These are phyloP conservation scores for Acipenser oxyrinchus DNA, from an alignment of 2,797 vertebrate genomes.

Conservation along the genomic window DNA sequence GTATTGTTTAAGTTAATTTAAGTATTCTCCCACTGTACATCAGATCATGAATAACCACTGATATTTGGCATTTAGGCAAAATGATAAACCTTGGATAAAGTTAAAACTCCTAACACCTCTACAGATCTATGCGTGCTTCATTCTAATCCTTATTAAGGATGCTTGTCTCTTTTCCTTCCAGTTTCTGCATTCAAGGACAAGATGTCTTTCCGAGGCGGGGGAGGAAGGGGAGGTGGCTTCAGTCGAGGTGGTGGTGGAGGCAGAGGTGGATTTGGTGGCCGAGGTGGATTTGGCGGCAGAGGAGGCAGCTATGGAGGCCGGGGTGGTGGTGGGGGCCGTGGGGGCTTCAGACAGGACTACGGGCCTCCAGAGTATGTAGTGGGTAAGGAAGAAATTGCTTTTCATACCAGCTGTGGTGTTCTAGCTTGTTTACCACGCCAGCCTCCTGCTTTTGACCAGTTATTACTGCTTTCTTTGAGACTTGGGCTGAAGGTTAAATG, in stretches of 20 bases:
- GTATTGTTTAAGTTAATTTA: too few species aligned
- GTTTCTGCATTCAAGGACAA: too few species aligned
- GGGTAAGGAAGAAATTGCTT: slow-evolving; percentile 53
- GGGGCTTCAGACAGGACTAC: slow-evolving; percentile 79
- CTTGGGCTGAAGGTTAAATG: too few species aligned
- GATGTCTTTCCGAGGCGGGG: slow-evolving; percentile 76
- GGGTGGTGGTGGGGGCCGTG: slow-evolving; percentile 69
- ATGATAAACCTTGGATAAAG: too few species aligned
- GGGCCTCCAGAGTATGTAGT: slow-evolving; percentile 91
- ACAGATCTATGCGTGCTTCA: too few species aligned
- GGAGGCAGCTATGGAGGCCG: slow-evolving; percentile 41
- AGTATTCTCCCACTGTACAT: too few species aligned
- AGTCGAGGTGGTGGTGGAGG: slow-evolving; percentile 38
- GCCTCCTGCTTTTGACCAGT: neutral
- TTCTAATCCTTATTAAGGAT: too few species aligned
- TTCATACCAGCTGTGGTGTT: neutral
- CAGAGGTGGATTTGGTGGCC: slow-evolving; percentile 28
- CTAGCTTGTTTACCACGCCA: neutral
- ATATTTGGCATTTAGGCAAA: too few species aligned
- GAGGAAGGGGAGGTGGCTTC: slow-evolving; percentile 47
- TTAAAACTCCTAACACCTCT: too few species aligned
- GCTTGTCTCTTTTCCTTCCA: too few species aligned
- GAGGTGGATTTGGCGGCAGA: slow-evolving; percentile 39
- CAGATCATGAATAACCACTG: too few species aligned
- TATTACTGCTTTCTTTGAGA: too few species aligned